phyloP scores from a whole-genome alignment of 1,140 invertebrate species.

The Oreohelix idahoensis region DNA sequence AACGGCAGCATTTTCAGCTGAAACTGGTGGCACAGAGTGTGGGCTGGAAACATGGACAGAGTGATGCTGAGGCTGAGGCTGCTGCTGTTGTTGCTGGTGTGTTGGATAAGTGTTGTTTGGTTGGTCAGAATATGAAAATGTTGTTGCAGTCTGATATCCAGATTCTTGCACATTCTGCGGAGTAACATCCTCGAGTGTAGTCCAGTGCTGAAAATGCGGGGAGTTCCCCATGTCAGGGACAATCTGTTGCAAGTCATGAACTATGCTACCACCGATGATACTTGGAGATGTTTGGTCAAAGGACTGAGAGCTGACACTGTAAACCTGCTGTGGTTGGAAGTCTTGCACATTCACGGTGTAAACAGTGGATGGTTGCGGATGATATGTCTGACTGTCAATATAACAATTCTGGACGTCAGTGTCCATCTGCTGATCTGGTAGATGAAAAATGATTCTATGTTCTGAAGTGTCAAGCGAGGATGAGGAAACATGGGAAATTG shows the following conservation, averaged over 20 bases:
- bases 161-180: not conserved
- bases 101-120: not conserved
- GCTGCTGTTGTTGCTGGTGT: conserved; percentile 1
- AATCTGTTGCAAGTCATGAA: not conserved
- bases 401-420: not conserved
- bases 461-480: not conserved
- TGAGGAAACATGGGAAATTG: conserved; percentile 8
- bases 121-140: not conserved
- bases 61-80: not conserved
- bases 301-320: not conserved
- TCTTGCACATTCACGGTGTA: not conserved
- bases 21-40: not conserved
- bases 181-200: not conserved
- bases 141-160: not conserved
- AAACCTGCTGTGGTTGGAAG: not conserved
- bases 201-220: conserved; percentile 19
- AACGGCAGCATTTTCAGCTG: not conserved
- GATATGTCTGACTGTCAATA: not conserved
- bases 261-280: not conserved
- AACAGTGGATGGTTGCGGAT: not conserved
- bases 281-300: not conserved
- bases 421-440: not conserved
- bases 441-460: not conserved
- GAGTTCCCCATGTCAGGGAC: not conserved
- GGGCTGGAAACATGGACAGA: not conserved